A percentile compares a stretch with the other conserved stretches of the same genome.
These are phyloP conservation scores for Cataglyphis cursor DNA, from an alignment of 2,888 invertebrate species.

Conservation along the genomic window DNA sequence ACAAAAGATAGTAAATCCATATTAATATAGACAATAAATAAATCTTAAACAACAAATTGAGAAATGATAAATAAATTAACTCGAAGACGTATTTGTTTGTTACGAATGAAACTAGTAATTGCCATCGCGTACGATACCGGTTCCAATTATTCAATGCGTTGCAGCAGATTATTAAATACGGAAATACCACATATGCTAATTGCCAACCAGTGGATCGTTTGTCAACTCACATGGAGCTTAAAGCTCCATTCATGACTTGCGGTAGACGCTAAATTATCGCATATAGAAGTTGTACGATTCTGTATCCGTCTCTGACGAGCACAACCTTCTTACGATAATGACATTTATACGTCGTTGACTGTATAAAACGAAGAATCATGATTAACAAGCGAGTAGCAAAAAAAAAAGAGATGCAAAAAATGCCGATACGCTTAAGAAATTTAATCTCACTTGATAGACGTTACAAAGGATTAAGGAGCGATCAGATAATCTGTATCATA, in stretches of 20 bases:
- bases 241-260: not conserved
- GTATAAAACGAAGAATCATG: not conserved
- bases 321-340: not conserved
- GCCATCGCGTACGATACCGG: not conserved
- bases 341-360: not conserved
- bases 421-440: conserved; percentile 5
- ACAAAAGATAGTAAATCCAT: not conserved
- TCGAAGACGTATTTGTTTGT: not conserved
- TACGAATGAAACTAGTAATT: conserved; percentile 24
- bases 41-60: not conserved
- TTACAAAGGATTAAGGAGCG: not conserved
- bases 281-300: not conserved
- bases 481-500: not conserved
- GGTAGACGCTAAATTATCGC: not conserved
- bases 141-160: conserved; percentile 27
- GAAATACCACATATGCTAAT: conserved; percentile 26
- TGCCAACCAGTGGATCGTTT: not conserved
- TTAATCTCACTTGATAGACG: not conserved
- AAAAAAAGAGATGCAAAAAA: not conserved
- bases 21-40: too few species aligned
- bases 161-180: conserved; percentile 30
- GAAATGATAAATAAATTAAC: not conserved
- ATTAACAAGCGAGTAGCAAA: not conserved
- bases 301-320: not conserved
- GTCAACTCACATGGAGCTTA: conserved; percentile 1